phyloP scores from a whole-genome alignment of 2,113 vertebrate genomes.

The Copsychus sechellarum region DNA sequence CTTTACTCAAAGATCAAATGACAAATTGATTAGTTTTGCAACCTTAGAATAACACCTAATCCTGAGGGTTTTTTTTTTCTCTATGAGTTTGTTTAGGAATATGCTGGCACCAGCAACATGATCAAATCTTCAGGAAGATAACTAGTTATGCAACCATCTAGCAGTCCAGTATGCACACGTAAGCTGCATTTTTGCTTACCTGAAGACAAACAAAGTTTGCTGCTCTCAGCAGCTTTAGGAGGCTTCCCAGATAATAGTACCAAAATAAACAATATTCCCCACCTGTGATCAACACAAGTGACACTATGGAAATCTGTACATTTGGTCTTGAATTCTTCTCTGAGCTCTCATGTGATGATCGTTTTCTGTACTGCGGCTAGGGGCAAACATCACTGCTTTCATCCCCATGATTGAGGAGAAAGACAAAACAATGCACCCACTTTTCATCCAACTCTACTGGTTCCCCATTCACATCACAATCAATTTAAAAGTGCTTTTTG shows the following conservation, averaged over 20 bases:
- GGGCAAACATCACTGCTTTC: neutral
- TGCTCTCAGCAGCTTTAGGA: neutral
- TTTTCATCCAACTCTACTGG: neutral
- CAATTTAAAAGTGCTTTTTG: neutral
- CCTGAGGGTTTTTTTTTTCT: neutral
- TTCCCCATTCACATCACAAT: neutral
- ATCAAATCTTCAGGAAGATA: neutral
- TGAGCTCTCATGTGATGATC: neutral
- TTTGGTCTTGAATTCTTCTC: neutral
- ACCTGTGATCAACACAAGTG: neutral
- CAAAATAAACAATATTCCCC: neutral
- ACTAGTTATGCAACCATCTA: neutral
- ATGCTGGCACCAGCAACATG: neutral
- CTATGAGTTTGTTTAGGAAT: neutral
- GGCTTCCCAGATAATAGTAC: neutral
- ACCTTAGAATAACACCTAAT: neutral
- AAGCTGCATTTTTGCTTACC: neutral
- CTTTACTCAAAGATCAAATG: neutral
- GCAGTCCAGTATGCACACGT: neutral
- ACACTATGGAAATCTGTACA: neutral
- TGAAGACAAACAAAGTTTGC: neutral
- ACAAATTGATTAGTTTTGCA: neutral
- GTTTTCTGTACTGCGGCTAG: neutral
- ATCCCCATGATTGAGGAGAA: neutral
- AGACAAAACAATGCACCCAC: neutral